Evolutionary conservation across 2,888 invertebrate genomes (phyloP), one percentile per base, ranked within the genome.

Genomic region (Yponomeuta evonymella): DNA sequence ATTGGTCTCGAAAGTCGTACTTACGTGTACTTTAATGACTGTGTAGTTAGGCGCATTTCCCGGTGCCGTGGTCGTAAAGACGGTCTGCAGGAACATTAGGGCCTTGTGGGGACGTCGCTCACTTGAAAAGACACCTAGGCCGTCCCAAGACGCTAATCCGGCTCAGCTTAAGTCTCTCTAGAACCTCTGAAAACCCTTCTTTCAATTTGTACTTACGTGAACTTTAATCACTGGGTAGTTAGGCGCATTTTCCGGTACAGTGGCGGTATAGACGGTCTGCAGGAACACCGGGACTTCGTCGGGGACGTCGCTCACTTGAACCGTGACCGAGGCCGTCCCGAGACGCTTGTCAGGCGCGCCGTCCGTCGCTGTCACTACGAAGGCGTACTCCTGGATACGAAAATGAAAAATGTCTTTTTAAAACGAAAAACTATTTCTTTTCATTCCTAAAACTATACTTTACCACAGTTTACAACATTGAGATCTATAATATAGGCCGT

Each of bases 331-430:
- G 0, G 97, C 97, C 0, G 98, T 97, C 2, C 97, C 97, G 62
- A 97, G 91, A 15, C 97, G 93, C 4, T 96, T 95, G 91, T 97
- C 97, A 0, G 96, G 94, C 0, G 97, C 98, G 30, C 97, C 96
- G 81, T 98, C 98, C 81, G 95, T 95, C 1, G 98, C 98, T 0
- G 97, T 97, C 10, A 98, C 97, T 65, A 97, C 97, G 84, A 98
- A 96, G 73, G 94, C 94, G 80, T 96, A 96, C 66, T 94, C 95
- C 95, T 96, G 84, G 2, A 43, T 43, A 43, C 43, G 43, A 43
- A 5, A 43, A 43, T 43, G 43, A 43, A 43, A 43, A 43, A 8
- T 8, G 3, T 43, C 8, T 43, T 43, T 43, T 43, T 5, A 43
- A 58, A 58, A 58, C 15, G 15, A 10, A 51, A 51, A 51, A 12